Evolutionary conservation across 2,888 invertebrate species (phyloP), one percentile per base, ranked within the genome.

Genomic region (Caenorhabditis sp.): DNA sequence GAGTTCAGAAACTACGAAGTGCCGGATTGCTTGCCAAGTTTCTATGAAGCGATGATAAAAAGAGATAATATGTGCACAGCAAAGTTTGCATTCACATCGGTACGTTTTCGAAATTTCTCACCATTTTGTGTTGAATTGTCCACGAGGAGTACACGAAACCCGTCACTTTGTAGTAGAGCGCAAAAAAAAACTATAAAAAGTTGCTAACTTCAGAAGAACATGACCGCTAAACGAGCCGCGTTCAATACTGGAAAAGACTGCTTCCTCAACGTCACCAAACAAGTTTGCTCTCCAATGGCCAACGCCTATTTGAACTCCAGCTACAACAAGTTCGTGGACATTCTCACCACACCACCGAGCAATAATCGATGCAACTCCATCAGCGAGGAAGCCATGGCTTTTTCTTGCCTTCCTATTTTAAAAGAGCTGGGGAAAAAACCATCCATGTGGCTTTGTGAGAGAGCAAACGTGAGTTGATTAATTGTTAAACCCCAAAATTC

Each of bases 1-100:
- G 58, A 58, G 14, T 58, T 31, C 31, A 58, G n/a, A 16, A 31
- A 58, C 35, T 58, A 58, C 14, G 28, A n/a, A 0, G n/a, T 58
- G 14, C n/a, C 8, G 6, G n/a, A 58, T n/a, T 58, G 58, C 24
- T 6, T 58, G 28, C 5, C 58, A 2, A n/a, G 16, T 7, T 24
- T 54, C 12, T 54, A 54, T 54, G 26, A 54, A 10, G 24, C 24
- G 5, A 24, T 12, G 7, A 12, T 22, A 10, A 26, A 2, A 3
- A 8, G 24, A 26, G 8, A 12, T 24, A 14, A 12, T 19, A 26
- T 4, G 7, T 54, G 54, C 14, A 24, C 26, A 1, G 7, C 10
- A 12, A 7, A 54, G 26, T 54, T 24, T 54, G 24, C 7, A 7
- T 54, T 26, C 14, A 22, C 26, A 22, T 24, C 54, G 0, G 54